phyloP scores from a whole-genome alignment of 2,113 vertebrate species.

The Corvus moneduloides region DNA sequence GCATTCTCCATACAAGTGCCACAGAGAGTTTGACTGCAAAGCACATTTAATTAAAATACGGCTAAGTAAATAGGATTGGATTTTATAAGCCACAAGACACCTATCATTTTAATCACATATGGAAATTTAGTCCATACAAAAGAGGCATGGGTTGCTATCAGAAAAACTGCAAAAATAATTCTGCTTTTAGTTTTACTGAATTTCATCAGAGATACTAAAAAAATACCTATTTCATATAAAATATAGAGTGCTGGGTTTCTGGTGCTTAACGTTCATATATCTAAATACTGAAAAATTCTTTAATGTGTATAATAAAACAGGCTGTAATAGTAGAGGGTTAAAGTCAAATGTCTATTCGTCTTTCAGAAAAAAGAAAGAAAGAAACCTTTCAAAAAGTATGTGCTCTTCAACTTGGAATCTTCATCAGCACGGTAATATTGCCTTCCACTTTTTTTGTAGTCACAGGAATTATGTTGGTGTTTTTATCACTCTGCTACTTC shows the following conservation, averaged over 20 bases:
- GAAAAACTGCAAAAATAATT: neutral
- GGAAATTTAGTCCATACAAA: neutral
- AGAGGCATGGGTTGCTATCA: neutral
- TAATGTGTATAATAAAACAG: neutral
- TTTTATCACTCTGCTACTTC: neutral
- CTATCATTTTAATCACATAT: constrained; percentile 36
- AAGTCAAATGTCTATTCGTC: neutral
- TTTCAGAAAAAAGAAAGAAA: neutral
- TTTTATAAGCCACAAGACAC: constrained; percentile 46
- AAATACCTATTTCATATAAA: neutral
- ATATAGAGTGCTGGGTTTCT: neutral
- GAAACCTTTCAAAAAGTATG: neutral
- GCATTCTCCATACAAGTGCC: neutral
- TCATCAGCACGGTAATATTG: neutral
- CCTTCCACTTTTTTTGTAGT: neutral
- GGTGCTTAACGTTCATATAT: neutral
- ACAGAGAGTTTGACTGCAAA: constrained; percentile 10
- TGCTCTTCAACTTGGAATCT: neutral
- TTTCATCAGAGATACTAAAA: neutral
- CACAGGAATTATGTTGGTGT: neutral
- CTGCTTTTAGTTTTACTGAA: neutral
- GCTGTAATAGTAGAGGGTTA: neutral
- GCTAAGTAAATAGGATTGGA: constrained; percentile 45
- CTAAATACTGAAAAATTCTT: neutral
- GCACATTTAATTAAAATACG: constrained; percentile 52